Evolutionary conservation across 2,888 invertebrate genomes (phyloP), one percentile per base, ranked within the genome.

Genomic region (Syrista parreyssii): DNA sequence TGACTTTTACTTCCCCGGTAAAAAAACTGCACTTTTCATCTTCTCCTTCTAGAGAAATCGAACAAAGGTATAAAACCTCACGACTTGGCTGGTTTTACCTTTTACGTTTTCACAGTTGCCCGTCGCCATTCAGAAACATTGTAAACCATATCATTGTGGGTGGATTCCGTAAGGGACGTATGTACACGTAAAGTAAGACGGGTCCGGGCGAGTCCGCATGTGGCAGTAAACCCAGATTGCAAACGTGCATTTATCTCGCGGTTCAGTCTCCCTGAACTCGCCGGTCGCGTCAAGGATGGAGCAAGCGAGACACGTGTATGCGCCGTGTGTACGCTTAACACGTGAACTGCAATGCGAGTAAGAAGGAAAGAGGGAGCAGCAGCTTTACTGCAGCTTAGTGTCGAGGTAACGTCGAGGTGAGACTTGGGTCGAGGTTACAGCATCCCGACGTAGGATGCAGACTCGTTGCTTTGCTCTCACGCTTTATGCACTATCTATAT

Each of bases 141-240:
- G 55, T 55, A 2, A 55, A 55, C 23, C 55, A 23, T 55, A 55
- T 55, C 55, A 55, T 9, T 55, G 55, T 55, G 55, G 55, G 55
- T 55, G 40, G 40, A 15, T 40, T 15, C 40, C 40, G 15, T 40
- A 4, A 4, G 36, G 40, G 15, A 23, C 82, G 80, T 79, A 79
- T 76, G 31, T 23, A 36, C 31, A 40, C 30, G 32, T 12, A 32
- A 75, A 33, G 32, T 32, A 68, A 75, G 36, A 75, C 40, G 35
- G 11, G 36, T 33, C 15, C 15, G 68, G 4, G 68, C 23, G 40
- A 68, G 55, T 55, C 55, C 36, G 75, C 79, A 79, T 82, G 81
- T 82, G 83, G 85, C 83, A 84, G 86, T 87, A 89, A 88, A 88
- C 86, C 87, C 87, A 85, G 87, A 89, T 89, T 86, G 83, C 84